Base-by-base conservation (phyloP, 2,797 vertebrate species). In the Acanthiza pusilla region DNA sequence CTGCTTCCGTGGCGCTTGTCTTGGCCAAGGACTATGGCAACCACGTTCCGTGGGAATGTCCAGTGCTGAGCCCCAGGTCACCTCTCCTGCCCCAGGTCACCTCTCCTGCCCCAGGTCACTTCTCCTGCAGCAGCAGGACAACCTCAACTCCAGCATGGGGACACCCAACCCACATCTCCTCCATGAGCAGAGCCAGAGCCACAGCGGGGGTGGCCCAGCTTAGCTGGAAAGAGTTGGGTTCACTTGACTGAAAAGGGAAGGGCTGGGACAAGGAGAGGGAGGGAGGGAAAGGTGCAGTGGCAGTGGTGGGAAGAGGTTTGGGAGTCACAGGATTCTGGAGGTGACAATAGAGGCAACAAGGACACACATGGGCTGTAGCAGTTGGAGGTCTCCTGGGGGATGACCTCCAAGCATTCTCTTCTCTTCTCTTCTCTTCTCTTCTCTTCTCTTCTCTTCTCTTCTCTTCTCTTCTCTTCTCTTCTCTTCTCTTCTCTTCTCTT, bases 31-130 rank as follows among this genome's bases (percentile, higher is more conserved):
- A 2, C 15, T 8, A 0, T 4, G 22, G 26, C 38, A 84, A 3
- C 5, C 2, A 0, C 12, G 42, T 22, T 11, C 13, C n/a, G 10
- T 4, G 7, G 51, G 36, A 43, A 30, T 7, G 12, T 1, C 34
- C 43, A 3, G 19, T 4, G 43, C 38, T 55, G 51, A 16, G 36
- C 5, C n/a, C 10, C 50, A 3, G 55, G 22, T 23, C 53, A 25
- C 13, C 38, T 10, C 36, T 36, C 10, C 36, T 36, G 36, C 5
- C n/a, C 10, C 50, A 3, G 55, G 22, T 23, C 53, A 25, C 13
- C 38, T 11, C 38, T 38, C 11, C 38, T 38, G 38, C 5, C n/a
- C 9, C 50, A 3, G 55, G 22, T 23, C 53, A 25, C 13, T 34
- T 30, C 38, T 48, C 11, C 83, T 36, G 53, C 87, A 42, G 40